Percentiles rank a stretch among this genome's conserved stretches.
These are phyloP conservation scores for Hyperoplus lanceolatus DNA, from an alignment of 2,797 vertebrate species.

Conservation along the genomic window DNA sequence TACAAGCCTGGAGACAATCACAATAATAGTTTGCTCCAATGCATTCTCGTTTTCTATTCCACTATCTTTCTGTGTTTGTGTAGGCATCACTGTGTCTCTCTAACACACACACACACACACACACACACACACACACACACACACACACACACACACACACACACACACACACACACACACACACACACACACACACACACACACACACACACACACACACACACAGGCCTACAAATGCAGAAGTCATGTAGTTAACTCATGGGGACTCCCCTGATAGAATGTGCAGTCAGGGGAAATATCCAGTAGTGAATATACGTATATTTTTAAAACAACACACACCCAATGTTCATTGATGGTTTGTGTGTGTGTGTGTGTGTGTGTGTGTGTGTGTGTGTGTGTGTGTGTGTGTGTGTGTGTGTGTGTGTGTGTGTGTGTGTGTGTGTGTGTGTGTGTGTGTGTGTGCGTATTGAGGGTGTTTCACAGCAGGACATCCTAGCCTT, in stretches of 20 bases:
- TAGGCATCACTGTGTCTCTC: slow-evolving; percentile 35
- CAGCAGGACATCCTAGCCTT: too few relatives aligned
- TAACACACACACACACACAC: not conserved
- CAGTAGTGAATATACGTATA: not conserved
- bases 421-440: not conserved
- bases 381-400: too few relatives aligned
- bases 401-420: not conserved
- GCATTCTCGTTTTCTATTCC: slow-evolving; percentile 25
- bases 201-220: slow-evolving; percentile 10
- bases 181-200: not conserved
- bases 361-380: too few relatives aligned
- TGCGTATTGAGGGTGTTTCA: too few relatives aligned
- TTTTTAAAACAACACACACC: too few relatives aligned
- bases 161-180: too few relatives aligned
- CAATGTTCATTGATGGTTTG: not conserved
- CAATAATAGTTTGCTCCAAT: slow-evolving; percentile 1
- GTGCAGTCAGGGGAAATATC: slow-evolving; percentile 10
- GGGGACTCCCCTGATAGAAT: slow-evolving; percentile 31
- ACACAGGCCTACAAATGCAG: slow-evolving; percentile 27
- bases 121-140: not conserved
- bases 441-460: too few relatives aligned
- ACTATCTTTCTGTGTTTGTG: slow-evolving; percentile 35
- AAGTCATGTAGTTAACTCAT: slow-evolving; percentile 35
- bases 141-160: not conserved
- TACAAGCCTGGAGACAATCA: slow-evolving; percentile 12